These are phyloP conservation scores for Astyanax mexicanus DNA, from an alignment of 2,797 vertebrate genomes.

Conservation along the genomic window DNA sequence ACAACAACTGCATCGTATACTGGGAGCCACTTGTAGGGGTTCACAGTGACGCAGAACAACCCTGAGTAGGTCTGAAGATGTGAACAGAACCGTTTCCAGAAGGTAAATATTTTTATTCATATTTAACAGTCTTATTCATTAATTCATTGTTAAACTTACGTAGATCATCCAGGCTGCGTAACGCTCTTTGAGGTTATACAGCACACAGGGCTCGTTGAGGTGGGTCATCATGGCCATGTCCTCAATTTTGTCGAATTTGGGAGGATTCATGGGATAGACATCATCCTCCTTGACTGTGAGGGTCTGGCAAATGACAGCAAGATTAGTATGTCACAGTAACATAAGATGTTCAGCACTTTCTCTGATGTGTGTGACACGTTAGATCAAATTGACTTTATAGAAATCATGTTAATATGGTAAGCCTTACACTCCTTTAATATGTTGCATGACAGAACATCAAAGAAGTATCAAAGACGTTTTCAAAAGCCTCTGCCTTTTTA, in stretches of 20 bases:
- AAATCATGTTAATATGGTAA: too few relatives aligned
- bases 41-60: background rate
- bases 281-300: constrained; percentile 55
- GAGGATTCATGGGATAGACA: constrained; percentile 79
- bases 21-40: background rate
- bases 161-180: constrained; percentile 89
- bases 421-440: too few relatives aligned
- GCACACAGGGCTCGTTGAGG: constrained; percentile 81
- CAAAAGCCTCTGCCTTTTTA: too few relatives aligned
- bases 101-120: background rate
- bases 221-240: constrained; percentile 89
- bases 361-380: too few relatives aligned
- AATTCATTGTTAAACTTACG: constrained; percentile 64
- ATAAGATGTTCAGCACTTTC: too few relatives aligned
- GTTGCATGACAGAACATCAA: too few relatives aligned
- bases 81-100: background rate
- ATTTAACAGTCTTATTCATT: background rate
- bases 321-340: constrained; percentile 59
- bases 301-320: constrained; percentile 51
- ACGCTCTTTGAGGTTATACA: constrained; percentile 86
- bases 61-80: constrained; percentile 35
- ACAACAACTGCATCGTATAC: background rate
- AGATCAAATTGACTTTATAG: too few relatives aligned
- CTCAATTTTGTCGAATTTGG: constrained; percentile 84
- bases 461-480: too few relatives aligned